Evolutionary conservation across 2,888 invertebrate genomes (phyloP), one percentile per base, ranked within the genome.

Genomic region (Polydrusus tereticollis): DNA sequence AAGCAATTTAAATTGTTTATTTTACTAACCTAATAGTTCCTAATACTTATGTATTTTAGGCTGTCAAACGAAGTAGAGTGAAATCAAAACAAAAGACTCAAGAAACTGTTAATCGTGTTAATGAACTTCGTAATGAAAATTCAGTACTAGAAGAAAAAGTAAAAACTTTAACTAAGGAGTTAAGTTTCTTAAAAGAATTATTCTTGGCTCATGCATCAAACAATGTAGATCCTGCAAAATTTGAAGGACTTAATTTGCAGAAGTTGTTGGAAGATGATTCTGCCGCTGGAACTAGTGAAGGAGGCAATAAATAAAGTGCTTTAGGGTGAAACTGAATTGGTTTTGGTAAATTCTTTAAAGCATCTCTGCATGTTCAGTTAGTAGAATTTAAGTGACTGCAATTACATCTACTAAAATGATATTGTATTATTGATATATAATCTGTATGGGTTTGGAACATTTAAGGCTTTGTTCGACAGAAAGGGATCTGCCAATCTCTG

Each of bases 91-190:
- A 92, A 80, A 88, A 92, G 70, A 94, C 94, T 0, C 91, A 92
- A 79, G 93, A 94, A 82, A 94, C 94, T 4, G 87, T 93, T 75
- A 89, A 90, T 69, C 85, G 93, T 66, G 94, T 95, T 0, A 92
- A 89, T 79, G 90, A 92, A 82, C 83, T 95, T 41, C 92, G 92
- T 82, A 90, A 89, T 7, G 94, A 95, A 82, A 95, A 94, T 83
- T 92, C 93, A 82, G 88, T 92, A 79, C 84, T 95, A 26, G 93
- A 94, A 82, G 92, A 93, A 79, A 94, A 93, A 84, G 93, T 94
- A 1, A 92, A 93, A 81, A 91, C 92, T 67, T 86, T 94, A n/a
- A 92, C 92, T 10, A 93, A 93, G 82, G 94, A 95, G 82, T 85
- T 95, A 21, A 90, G 91, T 52, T 93, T 94, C 80, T 86, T 95